Conservation (phyloP, 1,140 invertebrate species). For the Euura saliciscinereae region DNA sequence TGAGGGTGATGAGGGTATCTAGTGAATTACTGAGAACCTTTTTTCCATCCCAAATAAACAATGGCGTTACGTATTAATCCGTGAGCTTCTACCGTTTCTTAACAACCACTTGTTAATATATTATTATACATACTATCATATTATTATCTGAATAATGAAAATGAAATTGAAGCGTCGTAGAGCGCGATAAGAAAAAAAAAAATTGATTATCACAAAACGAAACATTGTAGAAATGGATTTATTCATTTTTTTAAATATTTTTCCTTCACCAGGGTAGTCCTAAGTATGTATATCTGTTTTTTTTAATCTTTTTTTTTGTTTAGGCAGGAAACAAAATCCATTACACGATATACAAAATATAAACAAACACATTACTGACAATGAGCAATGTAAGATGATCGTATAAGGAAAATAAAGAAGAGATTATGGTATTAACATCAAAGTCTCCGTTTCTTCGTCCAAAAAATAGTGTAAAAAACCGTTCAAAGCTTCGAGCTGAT, state of each 20-base stretch:
- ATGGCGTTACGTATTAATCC: too few relatives aligned
- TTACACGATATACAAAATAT: not conserved
- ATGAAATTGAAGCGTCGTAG: too few relatives aligned
- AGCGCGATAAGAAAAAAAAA: too few relatives aligned
- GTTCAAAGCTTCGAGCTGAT: too few relatives aligned
- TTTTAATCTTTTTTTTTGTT: not conserved
- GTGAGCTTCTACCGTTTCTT: too few relatives aligned
- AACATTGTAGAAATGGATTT: not conserved
- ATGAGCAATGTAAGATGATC: not conserved
- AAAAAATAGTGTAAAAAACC: too few relatives aligned
- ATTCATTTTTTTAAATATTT: not conserved
- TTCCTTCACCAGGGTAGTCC: too few relatives aligned
- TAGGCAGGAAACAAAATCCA: not conserved
- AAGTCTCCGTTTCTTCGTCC: not conserved
- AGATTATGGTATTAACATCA: slow-evolving; percentile 3
- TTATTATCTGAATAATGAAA: not conserved
- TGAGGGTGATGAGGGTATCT: too few relatives aligned
- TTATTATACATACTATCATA: not conserved
- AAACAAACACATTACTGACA: not conserved
- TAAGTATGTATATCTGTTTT: too few relatives aligned
- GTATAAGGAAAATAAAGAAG: not conserved
- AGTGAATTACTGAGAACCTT: too few relatives aligned
- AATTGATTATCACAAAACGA: not conserved
- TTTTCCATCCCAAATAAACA: too few relatives aligned
- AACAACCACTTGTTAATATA: not conserved